phyloP scores from a whole-genome alignment of 2,113 vertebrate species.

The Athene noctua region DNA sequence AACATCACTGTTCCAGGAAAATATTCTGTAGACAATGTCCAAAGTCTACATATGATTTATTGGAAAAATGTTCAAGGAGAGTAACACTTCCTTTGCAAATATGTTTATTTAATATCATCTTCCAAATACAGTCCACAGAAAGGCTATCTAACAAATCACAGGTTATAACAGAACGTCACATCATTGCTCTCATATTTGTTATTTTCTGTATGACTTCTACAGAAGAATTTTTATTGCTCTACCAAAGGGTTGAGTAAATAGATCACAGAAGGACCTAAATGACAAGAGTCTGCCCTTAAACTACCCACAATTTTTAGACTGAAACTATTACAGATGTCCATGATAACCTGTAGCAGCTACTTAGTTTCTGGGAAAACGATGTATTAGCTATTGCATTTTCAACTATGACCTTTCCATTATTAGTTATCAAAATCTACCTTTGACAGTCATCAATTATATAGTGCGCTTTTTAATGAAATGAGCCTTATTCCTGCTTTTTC shows the following conservation, averaged over 20 bases:
- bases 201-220: background rate
- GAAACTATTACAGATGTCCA: conserved; percentile 11
- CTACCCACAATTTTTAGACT: background rate
- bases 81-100: background rate
- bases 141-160: background rate
- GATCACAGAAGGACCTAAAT: conserved; percentile 19
- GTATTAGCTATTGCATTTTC: background rate
- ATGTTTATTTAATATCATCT: background rate
- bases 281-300: conserved; percentile 1
- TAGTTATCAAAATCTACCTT: conserved; percentile 14
- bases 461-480: background rate
- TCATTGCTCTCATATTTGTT: background rate
- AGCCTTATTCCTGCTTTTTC: background rate
- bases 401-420: conserved; percentile 31
- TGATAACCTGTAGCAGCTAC: background rate
- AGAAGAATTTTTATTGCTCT: conserved; percentile 5
- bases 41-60: background rate
- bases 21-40: background rate
- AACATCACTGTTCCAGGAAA: background rate
- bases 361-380: background rate
- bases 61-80: background rate
- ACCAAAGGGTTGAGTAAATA: conserved; percentile 9
- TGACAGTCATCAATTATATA: background rate
- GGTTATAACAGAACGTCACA: background rate
- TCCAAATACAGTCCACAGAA: background rate